Base-by-base conservation (phyloP, 2,113 vertebrate species). In the Thamnophis sirtalis region DNA sequence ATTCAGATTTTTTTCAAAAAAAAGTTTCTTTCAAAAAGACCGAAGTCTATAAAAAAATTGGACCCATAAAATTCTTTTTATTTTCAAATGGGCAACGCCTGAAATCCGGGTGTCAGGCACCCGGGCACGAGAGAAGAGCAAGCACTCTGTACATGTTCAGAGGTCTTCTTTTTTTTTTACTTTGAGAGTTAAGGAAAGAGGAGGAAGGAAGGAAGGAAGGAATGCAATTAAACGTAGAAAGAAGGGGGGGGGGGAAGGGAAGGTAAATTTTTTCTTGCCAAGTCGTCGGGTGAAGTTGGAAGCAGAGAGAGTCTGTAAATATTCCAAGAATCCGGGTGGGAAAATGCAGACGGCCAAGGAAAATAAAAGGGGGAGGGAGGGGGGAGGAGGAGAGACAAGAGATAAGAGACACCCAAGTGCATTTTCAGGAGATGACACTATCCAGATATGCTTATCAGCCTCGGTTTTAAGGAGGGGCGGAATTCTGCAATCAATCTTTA, bases 321-420 rank as follows among this genome's bases (percentile, higher is more conserved):
- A 88, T 92, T 88, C 51, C 51, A 88, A 43, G 86, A 92, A 92
- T 88, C 9, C 80, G 33, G 26, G 24, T 33, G 13, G 60, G 53
- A 15, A 19, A 43, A 9, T 53, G 48, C 73, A 80, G 60, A 73
- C 4, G 55, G 54, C 24, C 1, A 26, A 5, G 9, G 22, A 9
- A 2, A 3, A 5, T 15, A 22, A 7, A 9, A 2, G 17, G 43
- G 8, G 21, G n/a, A n/a, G n/a, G 3, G 24, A 4, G 80, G 5
- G 73, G 1, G 33, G 73, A 43, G 22, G 1, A 50, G 5, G 6
- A 58, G 3, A 9, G 1, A 49, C 0, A 3, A 3, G 3, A 33
- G 43, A 9, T 13, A 38, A 91, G 6, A 15, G 50, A 10, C 21
- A 17, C 15, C 21, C 28, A 28, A 28, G 0, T n/a, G 7, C 13